Evolutionary conservation across 2,888 invertebrate genomes (phyloP), one percentile per base, ranked within the genome.

Genomic region (Brachylomia viminalis): DNA sequence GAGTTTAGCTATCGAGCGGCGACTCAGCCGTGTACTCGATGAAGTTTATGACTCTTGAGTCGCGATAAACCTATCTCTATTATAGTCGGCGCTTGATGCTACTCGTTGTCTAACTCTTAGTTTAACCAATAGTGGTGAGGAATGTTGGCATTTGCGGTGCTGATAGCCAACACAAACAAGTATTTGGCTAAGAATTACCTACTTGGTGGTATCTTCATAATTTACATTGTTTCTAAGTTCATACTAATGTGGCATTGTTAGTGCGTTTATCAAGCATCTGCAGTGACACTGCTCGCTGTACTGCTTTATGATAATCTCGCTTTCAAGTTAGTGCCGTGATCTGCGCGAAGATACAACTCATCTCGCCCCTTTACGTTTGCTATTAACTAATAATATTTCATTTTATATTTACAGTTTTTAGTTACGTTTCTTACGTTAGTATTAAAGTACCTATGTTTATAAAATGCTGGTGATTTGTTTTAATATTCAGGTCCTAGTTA

Each of bases 231-330:
- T 88, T 84, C 80, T 86, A 83, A 84, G 80, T 84, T 89, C 74
- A 87, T 87, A 89, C 82, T 88, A 89, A 86, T 87, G 86, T 84
- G 82, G 87, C 80, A 89, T 89, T 89, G 89, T 86, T 86, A 84
- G 84, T 85, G 64, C 78, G 69, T 87, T 88, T 88, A 89, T 88
- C 87, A 84, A 80, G 42, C 74, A 88, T 88, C 88, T 76, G 69
- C 79, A 69, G 84, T 84, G 83, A 89, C 89, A 88, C 86, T 80
- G 86, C 78, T 77, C 71, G 84, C 83, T 73, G 74, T 83, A 69
- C 74, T 83, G 86, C 83, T 88, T 87, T 90, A 91, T 86, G 90
- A 90, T 91, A 90, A 91, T 91, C 90, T 90, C 73, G 72, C 79
- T 77, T 79, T 85, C 87, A 85, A 85, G 86, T 82, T 83, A 86